Evolutionary conservation across 2,888 invertebrate species (phyloP).

Genomic region (Rotaria socialis): DNA sequence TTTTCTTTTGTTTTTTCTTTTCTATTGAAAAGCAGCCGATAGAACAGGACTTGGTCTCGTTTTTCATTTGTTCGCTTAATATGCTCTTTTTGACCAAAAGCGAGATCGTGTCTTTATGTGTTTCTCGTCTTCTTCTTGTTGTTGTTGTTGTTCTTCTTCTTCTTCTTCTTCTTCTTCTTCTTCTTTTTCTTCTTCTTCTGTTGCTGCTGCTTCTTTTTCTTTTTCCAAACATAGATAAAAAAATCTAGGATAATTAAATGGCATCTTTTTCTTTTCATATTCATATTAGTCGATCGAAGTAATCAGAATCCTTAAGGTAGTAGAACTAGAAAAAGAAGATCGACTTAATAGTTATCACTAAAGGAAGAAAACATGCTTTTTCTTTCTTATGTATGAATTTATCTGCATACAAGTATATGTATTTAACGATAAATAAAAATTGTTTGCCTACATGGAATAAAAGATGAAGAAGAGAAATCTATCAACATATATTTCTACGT

Average conservation of each 20-base stretch:
- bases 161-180: not conserved
- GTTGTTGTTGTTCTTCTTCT: not conserved
- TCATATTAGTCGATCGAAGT: not conserved
- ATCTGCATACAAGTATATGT: not conserved
- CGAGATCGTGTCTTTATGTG: not conserved
- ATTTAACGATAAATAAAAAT: not conserved
- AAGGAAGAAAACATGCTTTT: not conserved
- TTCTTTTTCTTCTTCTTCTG: not conserved
- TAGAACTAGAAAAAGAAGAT: not conserved
- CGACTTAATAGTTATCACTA: no score
- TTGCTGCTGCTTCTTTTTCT: not conserved
- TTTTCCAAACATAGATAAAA: not conserved
- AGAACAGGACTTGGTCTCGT: not conserved
- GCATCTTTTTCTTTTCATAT: not conserved
- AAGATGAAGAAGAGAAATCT: not conserved
- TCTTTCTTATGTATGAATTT: not conserved
- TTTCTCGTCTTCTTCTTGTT: no score
- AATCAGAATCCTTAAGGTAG: not conserved
- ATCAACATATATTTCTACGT: not conserved
- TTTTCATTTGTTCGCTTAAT: not conserved
- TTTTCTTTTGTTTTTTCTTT: conserved; percentile 20
- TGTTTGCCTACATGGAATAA: not conserved
- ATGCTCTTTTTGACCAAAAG: not conserved
- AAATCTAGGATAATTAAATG: not conserved
- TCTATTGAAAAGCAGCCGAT: not conserved